Conservation (phyloP, 2,888 invertebrate genomes). For the Pandemis corylana region DNA sequence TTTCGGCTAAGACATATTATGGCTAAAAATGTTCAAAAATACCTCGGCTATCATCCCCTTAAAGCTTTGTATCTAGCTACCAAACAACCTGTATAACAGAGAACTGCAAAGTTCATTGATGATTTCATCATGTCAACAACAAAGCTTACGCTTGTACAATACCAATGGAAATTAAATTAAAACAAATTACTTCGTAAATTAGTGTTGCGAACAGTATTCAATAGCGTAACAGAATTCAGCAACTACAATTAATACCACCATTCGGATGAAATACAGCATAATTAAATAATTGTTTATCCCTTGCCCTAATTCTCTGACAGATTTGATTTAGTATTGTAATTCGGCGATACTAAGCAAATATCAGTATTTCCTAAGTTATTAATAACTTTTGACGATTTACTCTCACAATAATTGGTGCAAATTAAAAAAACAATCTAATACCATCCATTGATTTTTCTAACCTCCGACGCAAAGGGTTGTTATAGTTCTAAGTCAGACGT, state of each 20-base stretch:
- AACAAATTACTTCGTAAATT: constrained; percentile 1
- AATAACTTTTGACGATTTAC: no score
- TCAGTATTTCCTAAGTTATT: background rate
- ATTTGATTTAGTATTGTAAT: constrained; percentile 25
- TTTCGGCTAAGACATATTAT: no score
- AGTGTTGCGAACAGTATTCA: constrained; percentile 10
- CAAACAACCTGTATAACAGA: no score
- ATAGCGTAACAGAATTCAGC: constrained; percentile 14
- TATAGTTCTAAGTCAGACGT: no score
- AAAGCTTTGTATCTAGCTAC: no score
- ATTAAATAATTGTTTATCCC: constrained; percentile 32
- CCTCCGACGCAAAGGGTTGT: no score
- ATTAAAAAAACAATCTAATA: no score
- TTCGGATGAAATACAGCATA: constrained; percentile 25
- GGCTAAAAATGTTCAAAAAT: no score
- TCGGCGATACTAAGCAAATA: background rate
- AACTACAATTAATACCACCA: constrained; percentile 21
- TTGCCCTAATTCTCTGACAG: constrained; percentile 11
- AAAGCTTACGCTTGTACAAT: background rate
- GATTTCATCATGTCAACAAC: background rate
- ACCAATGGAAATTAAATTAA: background rate
- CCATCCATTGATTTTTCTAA: no score
- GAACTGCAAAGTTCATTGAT: no score
- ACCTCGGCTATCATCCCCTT: no score
- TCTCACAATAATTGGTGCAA: background rate